A percentile compares a stretch with the other conserved stretches of the same genome.
phyloP scores from a whole-genome alignment of 2,113 vertebrate genomes.

The Pituophis catenifer region DNA sequence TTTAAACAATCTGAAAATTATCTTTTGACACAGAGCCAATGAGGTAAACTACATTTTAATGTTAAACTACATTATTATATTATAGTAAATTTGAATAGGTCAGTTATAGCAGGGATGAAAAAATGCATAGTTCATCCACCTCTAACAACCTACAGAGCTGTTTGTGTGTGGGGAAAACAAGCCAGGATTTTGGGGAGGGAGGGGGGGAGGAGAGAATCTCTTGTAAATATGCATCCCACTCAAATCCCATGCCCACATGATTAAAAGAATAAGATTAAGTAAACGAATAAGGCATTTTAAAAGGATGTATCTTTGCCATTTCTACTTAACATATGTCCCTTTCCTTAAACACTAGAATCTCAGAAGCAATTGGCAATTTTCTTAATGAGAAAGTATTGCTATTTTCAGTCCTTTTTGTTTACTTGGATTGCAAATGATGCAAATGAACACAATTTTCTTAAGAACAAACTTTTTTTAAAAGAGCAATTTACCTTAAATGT shows the following conservation, averaged over 20 bases:
- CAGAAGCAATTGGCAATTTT: background rate
- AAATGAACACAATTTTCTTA: background rate
- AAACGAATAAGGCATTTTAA: background rate
- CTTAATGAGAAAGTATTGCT: background rate
- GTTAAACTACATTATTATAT: too few relatives aligned
- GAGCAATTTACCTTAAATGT: constrained; percentile 84
- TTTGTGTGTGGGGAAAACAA: too few relatives aligned
- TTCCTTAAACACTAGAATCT: background rate
- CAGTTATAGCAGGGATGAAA: background rate
- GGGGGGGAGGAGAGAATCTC: background rate
- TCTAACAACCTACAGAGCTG: background rate
- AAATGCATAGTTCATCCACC: background rate
- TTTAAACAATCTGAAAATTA: background rate
- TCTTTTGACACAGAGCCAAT: background rate
- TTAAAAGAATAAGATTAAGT: background rate
- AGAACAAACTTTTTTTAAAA: background rate
- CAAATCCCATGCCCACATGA: background rate
- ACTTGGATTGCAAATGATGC: background rate
- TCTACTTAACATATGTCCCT: background rate
- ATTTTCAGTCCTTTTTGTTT: background rate
- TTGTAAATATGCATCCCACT: background rate
- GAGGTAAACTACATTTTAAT: too few relatives aligned
- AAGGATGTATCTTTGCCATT: background rate
- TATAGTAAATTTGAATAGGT: too few relatives aligned
- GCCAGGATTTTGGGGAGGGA: background rate